Evolutionary conservation across 2,797 vertebrate genomes (phyloP), one percentile per base, ranked within the genome.

Genomic region (Argentina silus): DNA sequence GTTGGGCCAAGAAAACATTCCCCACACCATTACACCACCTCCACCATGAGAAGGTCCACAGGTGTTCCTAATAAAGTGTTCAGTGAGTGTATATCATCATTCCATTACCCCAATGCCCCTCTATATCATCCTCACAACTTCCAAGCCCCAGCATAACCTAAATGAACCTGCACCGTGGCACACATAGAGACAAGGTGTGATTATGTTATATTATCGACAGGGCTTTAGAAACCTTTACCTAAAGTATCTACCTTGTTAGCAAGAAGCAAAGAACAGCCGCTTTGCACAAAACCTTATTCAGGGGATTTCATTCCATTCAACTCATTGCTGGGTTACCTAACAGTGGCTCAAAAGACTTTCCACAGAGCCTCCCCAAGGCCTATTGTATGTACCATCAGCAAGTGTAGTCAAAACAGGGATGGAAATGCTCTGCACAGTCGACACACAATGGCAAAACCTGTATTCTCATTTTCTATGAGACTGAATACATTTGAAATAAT

Each of bases 221-320:
- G 19, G 15, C 53, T 55, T 55, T 7, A 17, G 53, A 17, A 60
- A 60, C 6, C 5, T 60, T 11, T 60, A 80, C 79, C 75, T 47
- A 44, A 19, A 63, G 51, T 73, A 80, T 82, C 53, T 48, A 44
- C 67, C 60, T 75, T 12, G n/a, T 23, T n/a, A 51, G 45, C 11
- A n/a, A 48, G 27, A 48, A 81, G 81, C 82, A 50, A 83, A 86
- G 75, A 51, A 75, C 61, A 70, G 67, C 71, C 66, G 44, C 27
- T 61, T 10, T 19, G 45, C 4, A 63, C 70, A 70, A 69, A 61
- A 36, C 78, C 5, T 17, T 8, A 65, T 12, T 12, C 63, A 59
- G 57, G 74, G 69, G 67, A 78, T 67, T 68, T 60, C 21, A 60
- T 67, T 82, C 69, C 21, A 69, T 76, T 71, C 68, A 61, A 71